phyloP scores from a whole-genome alignment of 2,888 invertebrate species.

The Chrysolina haemoptera region DNA sequence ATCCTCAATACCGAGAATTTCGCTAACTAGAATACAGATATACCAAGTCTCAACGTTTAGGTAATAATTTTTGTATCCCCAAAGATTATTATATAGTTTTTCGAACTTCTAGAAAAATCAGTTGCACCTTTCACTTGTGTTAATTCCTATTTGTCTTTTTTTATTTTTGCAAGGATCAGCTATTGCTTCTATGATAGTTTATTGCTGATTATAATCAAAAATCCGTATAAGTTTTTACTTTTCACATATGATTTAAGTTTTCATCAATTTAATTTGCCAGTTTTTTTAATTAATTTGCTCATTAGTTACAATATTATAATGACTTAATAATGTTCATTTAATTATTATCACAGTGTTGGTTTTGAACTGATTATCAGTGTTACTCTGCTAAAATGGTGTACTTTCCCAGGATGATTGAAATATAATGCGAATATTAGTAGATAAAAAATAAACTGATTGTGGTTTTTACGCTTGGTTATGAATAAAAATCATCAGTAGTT shows the following conservation, averaged over 20 bases:
- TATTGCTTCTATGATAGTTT: no score
- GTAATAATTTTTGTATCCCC: no score
- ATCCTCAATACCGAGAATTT: no score
- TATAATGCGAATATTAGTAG: background rate
- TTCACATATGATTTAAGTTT: background rate
- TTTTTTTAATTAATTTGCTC: background rate
- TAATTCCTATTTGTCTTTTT: no score
- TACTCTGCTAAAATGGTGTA: background rate
- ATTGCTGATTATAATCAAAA: background rate
- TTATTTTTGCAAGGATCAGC: no score
- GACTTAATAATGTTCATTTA: background rate
- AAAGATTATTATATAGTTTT: no score
- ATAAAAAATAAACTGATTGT: slow-evolving; percentile 5
- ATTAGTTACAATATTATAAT: background rate
- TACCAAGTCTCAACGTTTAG: no score
- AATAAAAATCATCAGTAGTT: background rate
- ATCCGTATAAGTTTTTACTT: background rate
- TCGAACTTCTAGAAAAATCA: no score
- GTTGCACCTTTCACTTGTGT: no score
- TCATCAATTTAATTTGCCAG: background rate
- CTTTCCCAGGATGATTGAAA: background rate
- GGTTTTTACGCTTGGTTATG: background rate
- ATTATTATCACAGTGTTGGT: background rate
- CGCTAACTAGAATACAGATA: no score
- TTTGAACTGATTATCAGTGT: slow-evolving; percentile 3